These are phyloP conservation scores for Microcebus griseorufus DNA, from an alignment of 2,113 vertebrate species.

Conservation along the genomic window DNA sequence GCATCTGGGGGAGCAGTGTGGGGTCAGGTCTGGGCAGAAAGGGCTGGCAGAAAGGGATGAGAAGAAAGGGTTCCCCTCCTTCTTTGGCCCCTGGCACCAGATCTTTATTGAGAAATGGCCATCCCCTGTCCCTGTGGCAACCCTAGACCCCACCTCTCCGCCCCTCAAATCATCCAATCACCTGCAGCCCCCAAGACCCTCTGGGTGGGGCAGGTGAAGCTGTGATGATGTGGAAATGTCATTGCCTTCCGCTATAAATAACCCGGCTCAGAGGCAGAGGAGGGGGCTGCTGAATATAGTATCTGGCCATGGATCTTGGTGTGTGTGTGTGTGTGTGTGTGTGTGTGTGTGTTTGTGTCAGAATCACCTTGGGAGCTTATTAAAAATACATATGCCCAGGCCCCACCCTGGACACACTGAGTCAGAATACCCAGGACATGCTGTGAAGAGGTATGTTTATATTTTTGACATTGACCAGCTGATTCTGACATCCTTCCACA, in stretches of 20 bases:
- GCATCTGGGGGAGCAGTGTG: background rate
- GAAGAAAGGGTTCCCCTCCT: background rate
- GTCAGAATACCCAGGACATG: conserved; percentile 31
- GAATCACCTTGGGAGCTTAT: conserved; percentile 42
- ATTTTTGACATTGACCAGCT: conserved; percentile 29
- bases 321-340: background rate
- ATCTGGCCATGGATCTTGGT: background rate
- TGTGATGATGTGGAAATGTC: background rate
- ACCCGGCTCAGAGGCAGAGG: background rate
- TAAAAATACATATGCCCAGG: conserved; percentile 50
- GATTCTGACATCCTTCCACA: background rate
- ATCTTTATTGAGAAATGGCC: background rate
- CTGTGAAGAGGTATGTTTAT: background rate
- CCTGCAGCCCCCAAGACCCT: background rate
- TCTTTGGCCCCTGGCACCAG: background rate
- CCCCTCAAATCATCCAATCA: background rate
- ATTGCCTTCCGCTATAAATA: conserved; percentile 48
- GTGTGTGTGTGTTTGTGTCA: background rate
- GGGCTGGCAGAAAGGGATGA: background rate
- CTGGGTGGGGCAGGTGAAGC: background rate
- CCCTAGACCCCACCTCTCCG: background rate
- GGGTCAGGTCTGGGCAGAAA: background rate
- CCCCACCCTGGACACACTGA: conserved; percentile 49
- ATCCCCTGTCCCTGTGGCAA: background rate
- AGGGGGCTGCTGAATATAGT: conserved; percentile 8